Base-by-base conservation (phyloP, 2,797 vertebrate genomes). In the Anableps anableps region DNA sequence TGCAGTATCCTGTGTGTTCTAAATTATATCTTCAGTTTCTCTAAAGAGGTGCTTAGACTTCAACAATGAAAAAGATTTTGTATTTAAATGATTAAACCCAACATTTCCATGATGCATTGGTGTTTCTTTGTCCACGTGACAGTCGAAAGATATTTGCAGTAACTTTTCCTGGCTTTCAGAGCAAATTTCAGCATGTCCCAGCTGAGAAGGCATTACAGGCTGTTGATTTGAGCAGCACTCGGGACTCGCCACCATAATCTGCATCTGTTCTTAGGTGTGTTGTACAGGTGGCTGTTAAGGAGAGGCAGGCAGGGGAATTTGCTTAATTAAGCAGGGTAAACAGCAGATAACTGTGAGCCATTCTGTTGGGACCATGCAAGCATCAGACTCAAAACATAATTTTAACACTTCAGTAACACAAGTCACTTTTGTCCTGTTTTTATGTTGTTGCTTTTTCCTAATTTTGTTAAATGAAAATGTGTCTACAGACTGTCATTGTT, bases 261-360 rank as follows among this genome's bases (percentile, higher is more conserved):
- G 87, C 83, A 87, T 94, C 93, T 95, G 93, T 94, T 94, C 91
- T 94, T 93, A 94, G 93, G 90, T 93, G 90, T 90, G 88, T 84
- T 80, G 81, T 95, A 93, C 95, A 95, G 94, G 94, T 95, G 95
- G 93, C 91, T 92, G 87, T 87, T 89, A 70, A 58, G 79, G 75
- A 86, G 79, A 80, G 81, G 70, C 80, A 78, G 86, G 36, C 88
- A 79, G 86, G 95, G 94, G 94, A 96, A 93, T 95, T 94, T 86
- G 89, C 86, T 89, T 96, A 95, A 96, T 96, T 96, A 95, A 93
- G 92, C 91, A 86, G 88, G 79, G 88, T 93, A 94, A 94, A 95
- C 93, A 95, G 85, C 87, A 88, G 85, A 94, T 93, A 92, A 94
- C 88, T 91, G 76, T 78, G 71, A 88, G 82, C 64, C 80, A 84